Percentiles rank a stretch among this genome's conserved stretches.
Conservation (phyloP, 2,797 vertebrate species). For the Numenius phaeopus region DNA sequence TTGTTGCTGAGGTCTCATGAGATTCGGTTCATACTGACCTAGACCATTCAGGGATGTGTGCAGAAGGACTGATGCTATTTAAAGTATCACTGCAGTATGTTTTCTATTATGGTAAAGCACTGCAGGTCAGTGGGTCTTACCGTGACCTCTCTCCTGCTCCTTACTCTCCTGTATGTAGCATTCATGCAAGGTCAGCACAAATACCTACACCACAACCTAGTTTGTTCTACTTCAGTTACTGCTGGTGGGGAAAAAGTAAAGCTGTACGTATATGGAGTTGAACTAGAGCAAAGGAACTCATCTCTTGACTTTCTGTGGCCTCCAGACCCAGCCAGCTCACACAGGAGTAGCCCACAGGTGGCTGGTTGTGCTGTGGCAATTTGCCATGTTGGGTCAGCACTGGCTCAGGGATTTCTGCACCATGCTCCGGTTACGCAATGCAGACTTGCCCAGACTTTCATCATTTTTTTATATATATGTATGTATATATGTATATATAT, state of each 20-base stretch:
- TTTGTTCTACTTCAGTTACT: background rate
- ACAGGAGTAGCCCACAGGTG: background rate
- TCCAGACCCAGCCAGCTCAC: background rate
- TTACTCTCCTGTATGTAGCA: background rate
- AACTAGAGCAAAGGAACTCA: background rate
- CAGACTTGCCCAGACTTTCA: background rate
- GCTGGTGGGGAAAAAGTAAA: background rate
- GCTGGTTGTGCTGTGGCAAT: background rate
- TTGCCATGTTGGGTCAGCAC: background rate
- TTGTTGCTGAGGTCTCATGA: background rate
- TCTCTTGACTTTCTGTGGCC: background rate
- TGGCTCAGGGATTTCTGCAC: background rate
- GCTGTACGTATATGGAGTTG: fast-evolving
- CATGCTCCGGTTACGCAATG: background rate
- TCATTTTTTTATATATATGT: background rate
- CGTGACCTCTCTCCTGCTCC: background rate
- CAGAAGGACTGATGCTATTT: background rate
- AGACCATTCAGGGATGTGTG: background rate
- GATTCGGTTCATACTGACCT: background rate
- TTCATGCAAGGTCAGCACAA: background rate
- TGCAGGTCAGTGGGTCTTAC: background rate
- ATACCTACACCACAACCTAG: background rate
- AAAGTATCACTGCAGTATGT: background rate
- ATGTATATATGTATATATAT: no score
- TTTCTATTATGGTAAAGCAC: background rate